Percentiles rank a stretch among this genome's conserved stretches.
Evolutionary conservation across 1,140 invertebrate species (phyloP).

Genomic region (Ericerus pela): DNA sequence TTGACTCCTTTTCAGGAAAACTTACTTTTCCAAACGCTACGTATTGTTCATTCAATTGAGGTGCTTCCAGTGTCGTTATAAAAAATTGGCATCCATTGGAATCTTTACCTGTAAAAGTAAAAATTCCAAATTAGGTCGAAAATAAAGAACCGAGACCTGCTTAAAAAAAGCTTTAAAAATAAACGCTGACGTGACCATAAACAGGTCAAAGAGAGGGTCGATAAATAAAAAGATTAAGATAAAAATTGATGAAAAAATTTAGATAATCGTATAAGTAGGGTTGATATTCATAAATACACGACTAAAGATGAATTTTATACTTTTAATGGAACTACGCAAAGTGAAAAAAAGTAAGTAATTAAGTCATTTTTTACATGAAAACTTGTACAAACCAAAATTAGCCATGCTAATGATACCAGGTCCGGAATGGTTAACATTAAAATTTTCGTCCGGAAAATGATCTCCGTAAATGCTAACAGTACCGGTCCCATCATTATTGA

Average conservation of each 20-base stretch:
- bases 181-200: background rate
- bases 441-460: conserved; percentile 87
- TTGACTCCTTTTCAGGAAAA: conserved; percentile 11
- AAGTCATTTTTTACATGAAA: background rate
- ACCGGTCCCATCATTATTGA: conserved; percentile 58
- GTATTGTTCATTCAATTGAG: conserved; percentile 85
- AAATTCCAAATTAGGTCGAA: conserved; percentile 12
- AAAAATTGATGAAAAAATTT: background rate
- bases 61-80: conserved; percentile 73
- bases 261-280: background rate
- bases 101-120: conserved; percentile 37
- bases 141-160: background rate
- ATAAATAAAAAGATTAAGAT: background rate
- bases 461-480: conserved; percentile 80
- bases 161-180: background rate
- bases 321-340: background rate
- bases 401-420: conserved; percentile 93
- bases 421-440: conserved; percentile 70
- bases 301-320: background rate
- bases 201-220: background rate
- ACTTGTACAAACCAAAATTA: conserved; percentile 48
- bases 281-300: background rate
- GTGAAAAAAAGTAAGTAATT: background rate
- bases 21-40: conserved; percentile 86
- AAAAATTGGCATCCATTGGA: conserved; percentile 94